Base-by-base conservation (phyloP, 2,113 vertebrate genomes). In the Poecilia latipinna region DNA sequence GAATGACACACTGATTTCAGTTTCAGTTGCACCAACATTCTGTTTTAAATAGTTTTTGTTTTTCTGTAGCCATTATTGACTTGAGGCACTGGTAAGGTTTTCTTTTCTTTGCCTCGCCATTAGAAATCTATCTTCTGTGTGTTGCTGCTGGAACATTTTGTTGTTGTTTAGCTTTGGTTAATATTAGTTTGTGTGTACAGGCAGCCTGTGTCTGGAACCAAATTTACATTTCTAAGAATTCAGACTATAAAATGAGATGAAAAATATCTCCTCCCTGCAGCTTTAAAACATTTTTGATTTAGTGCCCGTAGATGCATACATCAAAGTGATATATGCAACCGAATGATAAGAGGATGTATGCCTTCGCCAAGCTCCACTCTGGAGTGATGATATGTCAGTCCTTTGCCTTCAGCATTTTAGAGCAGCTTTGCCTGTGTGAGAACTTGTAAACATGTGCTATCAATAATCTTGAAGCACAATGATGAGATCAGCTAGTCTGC, bases 311-410 rank as follows among this genome's bases (percentile, higher is more conserved):
- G 63, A 64, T 74, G 79, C 77, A 82, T 82, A 70, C 75, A 87
- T 88, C 75, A 85, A 32, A 63, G 78, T 88, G 84, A 88, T 82
- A 57, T 70, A 85, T 88, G 80, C 68, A 28, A 48, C 70, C 28
- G 57, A 33, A 48, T 65, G 84, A 86, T 75, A 88, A 82, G 72
- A 76, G 69, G 78, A 83, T 82, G 60, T 72, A 60, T 29, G 71
- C 67, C 48, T 35, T 79, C 29, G 35, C 65, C 33, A 39, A 54
- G 12, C 67, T n/a, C 48, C 12, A 1, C 78, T 79, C 51, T 72
- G 67, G 62, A 85, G 74, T 68, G 77, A 87, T 88, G 74, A 86
- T 74, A 63, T 80, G 82, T 86, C 83, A 78, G 42, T 62, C 22
- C 62, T 74, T 64, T 72, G 79, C 80, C 72, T 75, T 73, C 70